Evolutionary conservation across 1,140 invertebrate genomes (phyloP).

Genomic region (Micrasema longulum): DNA sequence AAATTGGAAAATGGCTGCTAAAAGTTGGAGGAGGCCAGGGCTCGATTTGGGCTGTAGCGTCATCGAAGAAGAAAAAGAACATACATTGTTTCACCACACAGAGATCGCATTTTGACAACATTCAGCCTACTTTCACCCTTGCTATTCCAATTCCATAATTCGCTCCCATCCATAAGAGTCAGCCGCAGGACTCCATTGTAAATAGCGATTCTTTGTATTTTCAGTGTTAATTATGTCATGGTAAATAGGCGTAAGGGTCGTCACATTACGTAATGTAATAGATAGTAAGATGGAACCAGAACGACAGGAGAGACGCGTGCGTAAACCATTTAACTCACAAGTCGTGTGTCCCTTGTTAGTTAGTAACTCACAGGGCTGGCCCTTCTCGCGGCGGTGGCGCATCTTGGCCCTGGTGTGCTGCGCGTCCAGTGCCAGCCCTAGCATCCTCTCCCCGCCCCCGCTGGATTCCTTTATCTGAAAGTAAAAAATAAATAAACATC

Average conservation of each 20-base stretch:
- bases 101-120: background rate
- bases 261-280: background rate
- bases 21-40: too few relatives aligned
- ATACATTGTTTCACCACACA: too few relatives aligned
- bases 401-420: slow-evolving; percentile 73
- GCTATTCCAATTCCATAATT: too few relatives aligned
- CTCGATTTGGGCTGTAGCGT: too few relatives aligned
- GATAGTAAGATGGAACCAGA: slow-evolving; percentile 21
- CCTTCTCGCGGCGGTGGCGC: slow-evolving; percentile 73
- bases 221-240: background rate
- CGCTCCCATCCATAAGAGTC: too few relatives aligned
- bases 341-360: slow-evolving; percentile 7
- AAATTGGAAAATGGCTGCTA: too few relatives aligned
- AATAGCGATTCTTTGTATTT: too few relatives aligned
- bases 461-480: slow-evolving; percentile 48
- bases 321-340: slow-evolving; percentile 18
- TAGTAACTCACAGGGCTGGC: slow-evolving; percentile 70
- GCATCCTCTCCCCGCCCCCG: slow-evolving; percentile 46
- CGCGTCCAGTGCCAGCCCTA: slow-evolving; percentile 73
- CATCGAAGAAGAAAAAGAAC: too few relatives aligned
- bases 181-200: too few relatives aligned
- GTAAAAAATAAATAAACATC: background rate
- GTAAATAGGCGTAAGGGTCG: background rate
- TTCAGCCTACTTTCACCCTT: background rate
- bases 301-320: background rate